Base-by-base conservation (phyloP, 1,140 invertebrate genomes). In the Drosophila rufa region DNA sequence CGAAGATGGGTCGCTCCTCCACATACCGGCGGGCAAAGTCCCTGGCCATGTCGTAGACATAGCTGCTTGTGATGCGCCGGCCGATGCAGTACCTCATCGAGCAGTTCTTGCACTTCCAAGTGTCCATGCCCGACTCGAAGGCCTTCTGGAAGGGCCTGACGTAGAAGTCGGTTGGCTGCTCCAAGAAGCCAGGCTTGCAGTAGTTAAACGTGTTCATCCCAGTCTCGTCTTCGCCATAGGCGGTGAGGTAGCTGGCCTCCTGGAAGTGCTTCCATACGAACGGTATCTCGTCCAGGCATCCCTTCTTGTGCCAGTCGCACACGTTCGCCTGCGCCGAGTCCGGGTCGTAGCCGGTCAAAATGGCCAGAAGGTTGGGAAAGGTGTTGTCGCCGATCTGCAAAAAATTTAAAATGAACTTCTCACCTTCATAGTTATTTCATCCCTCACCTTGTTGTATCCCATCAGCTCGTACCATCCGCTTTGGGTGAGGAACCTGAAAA, bases 91-190 rank as follows among this genome's bases (percentile, higher is more conserved):
- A 83, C 0, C 14, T 51, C 40, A 58, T 9, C 0, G 53, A 36
- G 65, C 84, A 87, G 0, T 48, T 36, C 2, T 6, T 15, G 43
- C 84, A 87, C 19, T 59, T 69, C 65, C 61, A 84, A 0, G 8
- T 46, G 1, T 65, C 15, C 61, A 87, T 2, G 4, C 50, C 60
- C 2, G 40, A 80, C 36, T 94, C 94, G 30, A 95, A 94, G 1
- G 95, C 95, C 60, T 95, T 85, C 76, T 96, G 95, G 76, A 96
- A 96, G 0, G 96, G 96, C 30, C 96, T 93, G 17, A 96, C 93
- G 70, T 97, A 98, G 81, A 97, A 98, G 93, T 98, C 96, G 0
- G 96, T 97, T 0, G 98, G 97, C 36, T 94, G 95, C n/a, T 95
- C 93, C 2, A 94, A 84, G 89, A 98, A 98, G 1, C 97, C 97